These are phyloP conservation scores for Epinephelus malabaricus DNA, from an alignment of 2,797 vertebrate genomes.

Conservation along the genomic window DNA sequence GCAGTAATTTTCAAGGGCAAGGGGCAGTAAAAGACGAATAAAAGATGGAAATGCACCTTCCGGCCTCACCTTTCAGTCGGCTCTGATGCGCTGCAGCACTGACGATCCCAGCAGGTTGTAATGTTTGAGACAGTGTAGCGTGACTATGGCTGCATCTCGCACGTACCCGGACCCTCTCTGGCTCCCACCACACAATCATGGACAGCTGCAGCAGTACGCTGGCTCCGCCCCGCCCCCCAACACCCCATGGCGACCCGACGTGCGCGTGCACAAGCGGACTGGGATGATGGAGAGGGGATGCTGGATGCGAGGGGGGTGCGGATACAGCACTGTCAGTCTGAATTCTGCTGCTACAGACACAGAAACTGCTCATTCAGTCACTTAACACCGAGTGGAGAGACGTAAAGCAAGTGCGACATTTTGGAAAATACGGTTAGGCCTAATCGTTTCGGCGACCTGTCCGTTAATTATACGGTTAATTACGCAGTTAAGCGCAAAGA, in stretches of 20 bases:
- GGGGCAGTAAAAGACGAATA: constrained; percentile 9
- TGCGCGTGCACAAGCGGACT: constrained; percentile 63
- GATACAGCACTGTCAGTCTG: background rate
- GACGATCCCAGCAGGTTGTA: constrained; percentile 62
- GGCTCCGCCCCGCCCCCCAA: constrained; percentile 73
- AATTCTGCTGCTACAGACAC: background rate
- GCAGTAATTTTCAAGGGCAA: constrained; percentile 66
- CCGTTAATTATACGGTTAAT: no score
- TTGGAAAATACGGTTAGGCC: no score
- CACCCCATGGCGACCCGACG: constrained; percentile 60
- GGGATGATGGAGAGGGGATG: constrained; percentile 21
- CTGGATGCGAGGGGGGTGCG: constrained; percentile 15
- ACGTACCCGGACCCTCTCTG: constrained; percentile 69
- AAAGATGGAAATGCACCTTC: background rate
- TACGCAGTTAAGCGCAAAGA: no score
- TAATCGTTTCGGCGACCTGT: no score
- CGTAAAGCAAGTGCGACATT: no score
- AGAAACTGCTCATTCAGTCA: no score
- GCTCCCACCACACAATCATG: constrained; percentile 74
- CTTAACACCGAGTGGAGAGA: no score
- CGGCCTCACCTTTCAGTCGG: constrained; percentile 80
- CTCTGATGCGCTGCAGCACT: constrained; percentile 59
- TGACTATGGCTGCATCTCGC: constrained; percentile 84
- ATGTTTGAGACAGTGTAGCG: constrained; percentile 57
- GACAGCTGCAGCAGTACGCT: constrained; percentile 83